Evolutionary conservation across 1,140 invertebrate genomes (phyloP).

Genomic region (Ridgeia piscesae): DNA sequence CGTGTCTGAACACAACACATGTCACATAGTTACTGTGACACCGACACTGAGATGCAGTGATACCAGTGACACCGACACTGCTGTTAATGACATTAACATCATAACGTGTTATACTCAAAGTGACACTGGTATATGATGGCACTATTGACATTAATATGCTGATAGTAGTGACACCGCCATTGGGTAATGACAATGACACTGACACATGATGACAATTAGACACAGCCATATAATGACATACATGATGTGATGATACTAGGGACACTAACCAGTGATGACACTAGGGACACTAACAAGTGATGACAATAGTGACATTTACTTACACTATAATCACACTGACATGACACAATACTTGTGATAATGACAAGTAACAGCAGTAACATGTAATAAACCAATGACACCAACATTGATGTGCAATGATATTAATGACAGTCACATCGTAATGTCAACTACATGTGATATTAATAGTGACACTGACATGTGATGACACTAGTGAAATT

Average conservation of each 20-base stretch:
- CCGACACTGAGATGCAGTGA: not conserved
- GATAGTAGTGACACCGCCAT: not conserved
- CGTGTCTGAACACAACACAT: conserved; percentile 12
- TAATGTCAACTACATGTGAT: too few relatives aligned
- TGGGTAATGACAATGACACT: not conserved
- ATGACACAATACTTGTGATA: not conserved
- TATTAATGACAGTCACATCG: not conserved
- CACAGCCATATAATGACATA: not conserved
- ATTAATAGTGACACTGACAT: not conserved
- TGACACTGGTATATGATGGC: not conserved
- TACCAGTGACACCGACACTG: not conserved
- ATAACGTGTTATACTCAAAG: too few relatives aligned
- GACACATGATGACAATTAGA: not conserved
- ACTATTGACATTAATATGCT: not conserved
- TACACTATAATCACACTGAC: not conserved
- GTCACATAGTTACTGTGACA: too few relatives aligned
- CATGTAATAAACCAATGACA: too few relatives aligned
- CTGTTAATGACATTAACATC: too few relatives aligned
- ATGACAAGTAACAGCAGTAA: too few relatives aligned
- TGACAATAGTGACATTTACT: too few relatives aligned
- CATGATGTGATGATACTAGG: not conserved
- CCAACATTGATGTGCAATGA: not conserved
- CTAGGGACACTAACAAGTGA: too few relatives aligned
- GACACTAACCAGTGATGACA: not conserved
- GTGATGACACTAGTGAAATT: not conserved